Percentiles rank a stretch among this genome's conserved stretches.
Conservation (phyloP, 2,888 invertebrate species). For the Cepaea hortensis region DNA sequence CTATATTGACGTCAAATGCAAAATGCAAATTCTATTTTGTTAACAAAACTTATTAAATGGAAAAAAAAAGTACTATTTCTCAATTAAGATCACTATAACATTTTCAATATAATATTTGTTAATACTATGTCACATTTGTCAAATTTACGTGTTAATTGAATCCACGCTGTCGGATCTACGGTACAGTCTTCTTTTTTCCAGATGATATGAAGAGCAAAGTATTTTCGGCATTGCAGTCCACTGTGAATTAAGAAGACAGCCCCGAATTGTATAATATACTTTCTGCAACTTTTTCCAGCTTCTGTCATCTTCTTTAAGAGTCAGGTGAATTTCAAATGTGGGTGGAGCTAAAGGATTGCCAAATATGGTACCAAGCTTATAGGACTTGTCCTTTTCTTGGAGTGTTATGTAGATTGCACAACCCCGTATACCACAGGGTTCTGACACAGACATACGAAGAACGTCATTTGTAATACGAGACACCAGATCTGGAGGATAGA, state of each 20-base stretch:
- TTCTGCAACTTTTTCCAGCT: slow-evolving; percentile 92
- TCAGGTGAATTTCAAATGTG: slow-evolving; percentile 92
- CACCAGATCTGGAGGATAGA: slow-evolving; percentile 78
- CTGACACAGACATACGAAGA: slow-evolving; percentile 88
- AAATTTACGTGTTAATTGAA: background rate
- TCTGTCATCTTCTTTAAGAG: slow-evolving; percentile 89
- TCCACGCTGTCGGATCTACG: slow-evolving; percentile 73
- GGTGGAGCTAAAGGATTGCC: slow-evolving; percentile 91
- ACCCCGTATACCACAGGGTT: slow-evolving; percentile 90
- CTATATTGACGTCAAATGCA: background rate
- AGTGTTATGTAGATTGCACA: slow-evolving; percentile 90
- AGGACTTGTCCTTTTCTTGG: slow-evolving; percentile 78
- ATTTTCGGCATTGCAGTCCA: slow-evolving; percentile 77
- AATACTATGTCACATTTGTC: background rate
- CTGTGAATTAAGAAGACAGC: slow-evolving; percentile 59
- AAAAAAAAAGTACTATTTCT: background rate
- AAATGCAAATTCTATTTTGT: background rate
- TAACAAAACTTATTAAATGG: no score
- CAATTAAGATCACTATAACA: background rate
- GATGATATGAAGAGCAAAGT: slow-evolving; percentile 90
- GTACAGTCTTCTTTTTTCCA: slow-evolving; percentile 94
- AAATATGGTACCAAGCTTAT: slow-evolving; percentile 87
- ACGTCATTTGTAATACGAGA: slow-evolving; percentile 87
- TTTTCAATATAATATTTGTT: background rate
- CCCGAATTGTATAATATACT: slow-evolving; percentile 80